These are phyloP conservation scores for Corvus cornix DNA, from an alignment of 2,113 vertebrate genomes.

Conservation along the genomic window DNA sequence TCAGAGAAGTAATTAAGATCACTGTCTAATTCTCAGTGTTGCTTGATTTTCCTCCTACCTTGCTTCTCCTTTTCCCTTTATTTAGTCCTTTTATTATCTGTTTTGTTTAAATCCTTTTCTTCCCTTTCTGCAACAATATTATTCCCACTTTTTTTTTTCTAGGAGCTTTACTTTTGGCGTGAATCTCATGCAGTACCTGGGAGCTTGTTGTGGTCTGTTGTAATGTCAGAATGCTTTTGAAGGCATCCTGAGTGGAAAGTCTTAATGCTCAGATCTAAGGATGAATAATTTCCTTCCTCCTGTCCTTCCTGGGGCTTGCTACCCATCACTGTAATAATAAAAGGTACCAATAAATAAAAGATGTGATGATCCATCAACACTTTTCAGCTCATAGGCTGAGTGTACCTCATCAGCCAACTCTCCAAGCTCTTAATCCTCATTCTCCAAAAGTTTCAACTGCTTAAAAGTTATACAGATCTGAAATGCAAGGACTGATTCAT, in stretches of 20 bases:
- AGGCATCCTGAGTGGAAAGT: neutral
- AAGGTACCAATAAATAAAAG: neutral
- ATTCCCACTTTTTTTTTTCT: neutral
- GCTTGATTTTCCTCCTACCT: neutral
- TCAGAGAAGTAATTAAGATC: neutral
- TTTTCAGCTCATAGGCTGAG: neutral
- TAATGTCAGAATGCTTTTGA: neutral
- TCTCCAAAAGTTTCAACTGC: neutral
- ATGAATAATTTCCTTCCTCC: neutral
- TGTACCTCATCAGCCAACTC: neutral
- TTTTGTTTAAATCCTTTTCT: neutral
- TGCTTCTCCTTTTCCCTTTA: neutral
- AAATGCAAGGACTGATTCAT: neutral
- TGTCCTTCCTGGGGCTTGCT: neutral
- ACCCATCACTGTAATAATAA: neutral
- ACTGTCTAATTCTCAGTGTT: neutral
- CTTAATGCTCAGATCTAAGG: neutral
- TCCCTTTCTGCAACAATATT: neutral
- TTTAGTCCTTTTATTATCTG: neutral
- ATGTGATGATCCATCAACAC: neutral
- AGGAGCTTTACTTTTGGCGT: neutral
- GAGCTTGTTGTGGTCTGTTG: neutral
- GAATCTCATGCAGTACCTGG: neutral
- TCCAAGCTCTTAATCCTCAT: neutral
- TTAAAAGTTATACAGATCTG: neutral